phyloP scores from a whole-genome alignment of 2,888 invertebrate genomes.

The Drosophila macrospina region DNA sequence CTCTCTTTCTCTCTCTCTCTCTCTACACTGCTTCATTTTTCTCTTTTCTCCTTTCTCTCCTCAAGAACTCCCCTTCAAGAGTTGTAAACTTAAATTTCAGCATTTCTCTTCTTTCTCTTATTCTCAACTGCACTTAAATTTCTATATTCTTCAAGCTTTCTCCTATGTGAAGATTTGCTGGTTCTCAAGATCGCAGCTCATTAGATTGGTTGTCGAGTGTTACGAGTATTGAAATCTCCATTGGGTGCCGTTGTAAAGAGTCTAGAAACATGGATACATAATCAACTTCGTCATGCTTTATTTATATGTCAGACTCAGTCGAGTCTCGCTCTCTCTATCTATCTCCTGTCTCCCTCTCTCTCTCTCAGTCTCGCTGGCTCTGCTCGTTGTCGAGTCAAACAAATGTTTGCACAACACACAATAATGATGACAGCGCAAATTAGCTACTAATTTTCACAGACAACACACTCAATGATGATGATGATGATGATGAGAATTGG shows the following conservation, averaged over 20 bases:
- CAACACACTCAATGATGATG: constrained; percentile 37
- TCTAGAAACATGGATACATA: constrained; percentile 7
- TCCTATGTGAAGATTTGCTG: background rate
- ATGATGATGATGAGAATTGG: constrained; percentile 7
- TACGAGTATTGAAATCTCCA: constrained; percentile 9
- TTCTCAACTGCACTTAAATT: too few relatives aligned
- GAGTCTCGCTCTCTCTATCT: constrained; percentile 6
- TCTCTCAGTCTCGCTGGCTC: background rate
- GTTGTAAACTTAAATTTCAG: too few relatives aligned
- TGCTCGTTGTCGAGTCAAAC: constrained; percentile 54
- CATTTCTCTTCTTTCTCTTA: too few relatives aligned
- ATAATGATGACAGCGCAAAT: constrained; percentile 81
- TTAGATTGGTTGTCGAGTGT: constrained; percentile 12
- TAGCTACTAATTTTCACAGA: constrained; percentile 78
- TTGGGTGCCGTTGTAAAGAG: constrained; percentile 18
- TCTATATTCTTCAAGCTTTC: too few relatives aligned
- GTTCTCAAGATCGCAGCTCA: background rate
- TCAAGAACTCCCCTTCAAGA: too few relatives aligned
- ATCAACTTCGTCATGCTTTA: constrained; percentile 43
- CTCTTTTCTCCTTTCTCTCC: too few relatives aligned
- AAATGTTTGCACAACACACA: constrained; percentile 80
- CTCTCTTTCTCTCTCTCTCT: too few relatives aligned
- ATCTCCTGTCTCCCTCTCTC: background rate
- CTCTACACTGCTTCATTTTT: too few relatives aligned
- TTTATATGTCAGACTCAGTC: constrained; percentile 46